A percentile compares a stretch with the other conserved stretches of the same genome.
These are phyloP conservation scores for Falcaria lacertinaria DNA, from an alignment of 2,888 invertebrate species.

Conservation along the genomic window DNA sequence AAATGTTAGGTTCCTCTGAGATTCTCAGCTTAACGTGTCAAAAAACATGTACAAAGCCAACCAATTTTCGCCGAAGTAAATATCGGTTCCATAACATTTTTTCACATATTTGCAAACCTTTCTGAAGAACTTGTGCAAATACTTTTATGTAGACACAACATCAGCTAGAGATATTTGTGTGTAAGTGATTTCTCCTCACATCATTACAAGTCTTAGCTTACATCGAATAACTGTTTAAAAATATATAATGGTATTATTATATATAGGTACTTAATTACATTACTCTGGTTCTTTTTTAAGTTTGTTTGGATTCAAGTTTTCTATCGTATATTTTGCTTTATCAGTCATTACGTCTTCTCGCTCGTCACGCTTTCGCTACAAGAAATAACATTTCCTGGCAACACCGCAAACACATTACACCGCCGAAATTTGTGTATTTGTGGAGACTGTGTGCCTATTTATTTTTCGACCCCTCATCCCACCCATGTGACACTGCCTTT, in stretches of 20 bases:
- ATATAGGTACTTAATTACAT: no score
- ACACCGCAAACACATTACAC: conserved; percentile 70
- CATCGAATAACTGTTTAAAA: neutral
- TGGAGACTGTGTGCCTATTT: conserved; percentile 71
- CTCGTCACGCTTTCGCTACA: conserved; percentile 38
- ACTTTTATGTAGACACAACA: neutral
- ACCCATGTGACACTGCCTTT: conserved; percentile 50
- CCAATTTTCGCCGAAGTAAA: neutral
- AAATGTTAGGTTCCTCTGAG: no score
- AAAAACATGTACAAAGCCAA: no score
- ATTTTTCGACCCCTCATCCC: conserved; percentile 48
- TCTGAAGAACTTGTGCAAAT: neutral
- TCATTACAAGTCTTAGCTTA: neutral
- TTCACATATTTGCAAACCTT: neutral
- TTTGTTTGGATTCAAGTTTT: no score
- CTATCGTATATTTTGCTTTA: no score
- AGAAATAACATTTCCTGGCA: conserved; percentile 46
- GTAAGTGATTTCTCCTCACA: neutral
- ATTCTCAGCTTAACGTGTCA: no score
- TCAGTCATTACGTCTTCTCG: conserved; percentile 10
- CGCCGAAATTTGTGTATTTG: conserved; percentile 62
- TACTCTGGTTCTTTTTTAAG: no score
- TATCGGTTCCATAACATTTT: neutral
- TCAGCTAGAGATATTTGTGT: neutral
- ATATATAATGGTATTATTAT: no score